Base-by-base conservation (phyloP, 2,888 invertebrate species). In the Drosophila austrosaltans region DNA sequence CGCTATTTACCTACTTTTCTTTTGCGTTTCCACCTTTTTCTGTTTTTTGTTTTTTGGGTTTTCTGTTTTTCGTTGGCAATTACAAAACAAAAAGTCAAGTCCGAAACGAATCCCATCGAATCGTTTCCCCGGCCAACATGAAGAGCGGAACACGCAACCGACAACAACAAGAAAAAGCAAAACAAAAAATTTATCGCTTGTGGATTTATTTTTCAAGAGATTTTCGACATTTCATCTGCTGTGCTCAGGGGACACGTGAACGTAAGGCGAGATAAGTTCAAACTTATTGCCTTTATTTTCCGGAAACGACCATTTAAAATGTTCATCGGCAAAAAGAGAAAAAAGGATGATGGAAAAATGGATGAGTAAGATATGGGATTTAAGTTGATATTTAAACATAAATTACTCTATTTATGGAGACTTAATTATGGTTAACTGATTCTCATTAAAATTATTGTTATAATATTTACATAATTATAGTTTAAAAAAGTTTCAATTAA, bases 201-300 rank as follows among this genome's bases (percentile, higher is more conserved):
- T 61, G 64, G 75, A 74, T 74, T 74, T 74, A 74, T 74, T 75
- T 74, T 69, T 69, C 69, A 57, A 53, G 61, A 75, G 74, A 74
- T 74, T 73, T 68, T 75, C 62, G 16, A 68, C 68, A 30, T 58
- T 72, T 61, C 56, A 66, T 72, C 42, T 59, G 30, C 39, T 59
- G 10, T 69, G 62, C 61, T 32, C 60, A 53, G 22, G 22, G 39
- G 62, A 32, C 53, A 63, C 39, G 30, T 63, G 63, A 22, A 25
- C 48, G 58, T 25, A 42, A 63, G 63, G 30, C 30, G 42, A 54
- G 28, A 56, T 56, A 56, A 39, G 39, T 65, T 63, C 39, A 40
- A 12, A 56, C 39, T 28, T 63, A 53, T 62, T 53, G 53, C 53
- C 40, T 53, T 53, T 53, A n/a, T 32, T 53, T 62, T 53, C 25